phyloP scores from a whole-genome alignment of 2,888 invertebrate genomes.

The Lordiphosa fenestrarum region DNA sequence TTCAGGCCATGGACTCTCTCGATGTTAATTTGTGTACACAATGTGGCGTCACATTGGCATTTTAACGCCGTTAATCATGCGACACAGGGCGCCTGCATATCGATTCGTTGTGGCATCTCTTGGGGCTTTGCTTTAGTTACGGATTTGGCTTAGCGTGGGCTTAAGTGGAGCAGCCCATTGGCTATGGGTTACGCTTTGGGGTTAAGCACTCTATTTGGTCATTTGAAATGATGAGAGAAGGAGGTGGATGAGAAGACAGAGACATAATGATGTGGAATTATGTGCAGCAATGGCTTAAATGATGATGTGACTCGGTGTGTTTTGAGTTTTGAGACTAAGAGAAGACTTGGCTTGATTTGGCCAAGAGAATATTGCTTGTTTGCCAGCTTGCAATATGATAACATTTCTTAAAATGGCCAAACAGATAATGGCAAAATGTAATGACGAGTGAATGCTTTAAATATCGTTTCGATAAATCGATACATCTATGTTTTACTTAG shows the following conservation, averaged over 20 bases:
- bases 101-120: slow-evolving; percentile 24
- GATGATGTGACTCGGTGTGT: too few relatives aligned
- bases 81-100: slow-evolving; percentile 74
- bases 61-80: slow-evolving; percentile 79
- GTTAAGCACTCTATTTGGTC: slow-evolving; percentile 64
- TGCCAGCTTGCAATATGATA: too few relatives aligned
- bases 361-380: too few relatives aligned
- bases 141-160: slow-evolving; percentile 49
- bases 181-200: slow-evolving; percentile 48
- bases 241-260: not conserved
- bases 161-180: slow-evolving; percentile 60
- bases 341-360: too few relatives aligned
- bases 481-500: too few relatives aligned
- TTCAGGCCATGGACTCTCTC: slow-evolving; percentile 21
- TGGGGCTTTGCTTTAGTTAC: slow-evolving; percentile 12
- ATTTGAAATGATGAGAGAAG: slow-evolving; percentile 7
- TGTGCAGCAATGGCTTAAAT: not conserved
- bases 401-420: too few relatives aligned
- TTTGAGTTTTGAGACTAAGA: too few relatives aligned
- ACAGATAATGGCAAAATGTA: too few relatives aligned
- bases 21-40: slow-evolving; percentile 75
- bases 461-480: too few relatives aligned
- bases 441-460: too few relatives aligned
- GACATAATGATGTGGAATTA: slow-evolving; percentile 1
- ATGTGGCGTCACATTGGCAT: slow-evolving; percentile 79